Percentiles rank a stretch among this genome's conserved stretches.
Conservation (phyloP, 2,888 invertebrate species). For the Drosophila emarginata region DNA sequence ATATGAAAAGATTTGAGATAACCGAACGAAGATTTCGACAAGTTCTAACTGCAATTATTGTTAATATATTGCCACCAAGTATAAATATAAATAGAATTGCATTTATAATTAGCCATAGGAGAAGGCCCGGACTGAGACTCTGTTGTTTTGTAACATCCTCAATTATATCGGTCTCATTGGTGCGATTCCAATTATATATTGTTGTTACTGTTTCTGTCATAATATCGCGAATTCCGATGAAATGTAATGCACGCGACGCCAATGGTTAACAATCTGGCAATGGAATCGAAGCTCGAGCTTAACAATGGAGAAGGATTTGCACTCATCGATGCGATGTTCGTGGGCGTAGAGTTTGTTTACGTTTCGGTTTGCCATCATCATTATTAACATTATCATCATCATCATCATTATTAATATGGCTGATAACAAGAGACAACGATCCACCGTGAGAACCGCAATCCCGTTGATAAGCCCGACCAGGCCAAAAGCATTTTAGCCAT, state of each 20-base stretch:
- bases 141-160: background rate
- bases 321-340: background rate
- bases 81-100: slow-evolving; percentile 86
- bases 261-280: slow-evolving; percentile 56
- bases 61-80: slow-evolving; percentile 89
- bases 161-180: background rate
- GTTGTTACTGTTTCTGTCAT: background rate
- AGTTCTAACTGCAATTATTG: slow-evolving; percentile 88
- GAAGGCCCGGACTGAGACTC: slow-evolving; percentile 44
- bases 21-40: slow-evolving; percentile 87
- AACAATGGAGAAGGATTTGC: slow-evolving; percentile 33
- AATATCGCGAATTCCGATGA: background rate
- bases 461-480: slow-evolving; percentile 57
- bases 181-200: background rate
- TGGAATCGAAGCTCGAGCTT: slow-evolving; percentile 9
- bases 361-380: slow-evolving; percentile 54
- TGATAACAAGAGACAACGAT: slow-evolving; percentile 47
- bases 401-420: slow-evolving; percentile 11
- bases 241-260: slow-evolving; percentile 57
- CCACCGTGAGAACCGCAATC: slow-evolving; percentile 76
- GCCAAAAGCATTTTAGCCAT: slow-evolving; percentile 12
- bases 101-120: slow-evolving; percentile 87
- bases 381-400: slow-evolving; percentile 7
- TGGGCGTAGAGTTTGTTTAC: slow-evolving; percentile 65
- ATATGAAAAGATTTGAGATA: slow-evolving; percentile 90